Conservation (phyloP, 2,888 invertebrate genomes). For the Andrena chrysosceles region DNA sequence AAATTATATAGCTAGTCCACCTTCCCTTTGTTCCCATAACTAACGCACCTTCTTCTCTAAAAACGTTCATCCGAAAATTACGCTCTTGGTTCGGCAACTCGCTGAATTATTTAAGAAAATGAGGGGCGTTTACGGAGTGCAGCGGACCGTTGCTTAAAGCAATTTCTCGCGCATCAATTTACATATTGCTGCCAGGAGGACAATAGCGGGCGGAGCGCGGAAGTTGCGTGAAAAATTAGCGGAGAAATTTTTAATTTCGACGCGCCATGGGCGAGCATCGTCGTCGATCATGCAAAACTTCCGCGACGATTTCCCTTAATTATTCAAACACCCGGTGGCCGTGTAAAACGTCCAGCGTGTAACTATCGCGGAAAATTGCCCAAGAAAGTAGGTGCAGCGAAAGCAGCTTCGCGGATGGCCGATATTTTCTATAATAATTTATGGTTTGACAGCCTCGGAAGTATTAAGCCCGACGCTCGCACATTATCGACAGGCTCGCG, state of each 20-base stretch:
- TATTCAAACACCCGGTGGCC: slow-evolving; percentile 25
- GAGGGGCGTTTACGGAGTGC: not conserved
- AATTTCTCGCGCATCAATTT: slow-evolving; percentile 29
- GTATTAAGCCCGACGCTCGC: slow-evolving; percentile 42
- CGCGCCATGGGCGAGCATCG: not conserved
- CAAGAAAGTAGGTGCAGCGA: slow-evolving; percentile 19
- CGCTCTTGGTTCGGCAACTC: not conserved
- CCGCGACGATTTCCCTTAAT: slow-evolving; percentile 36
- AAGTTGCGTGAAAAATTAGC: slow-evolving; percentile 26
- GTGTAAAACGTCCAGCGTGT: not conserved
- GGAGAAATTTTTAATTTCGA: slow-evolving; percentile 28
- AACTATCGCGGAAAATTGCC: slow-evolving; percentile 14
- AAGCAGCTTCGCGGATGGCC: not conserved
- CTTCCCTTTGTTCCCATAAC: not conserved
- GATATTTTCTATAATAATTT: slow-evolving; percentile 58
- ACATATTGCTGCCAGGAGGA: slow-evolving; percentile 10
- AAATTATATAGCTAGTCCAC: not conserved
- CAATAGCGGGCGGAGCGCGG: not conserved
- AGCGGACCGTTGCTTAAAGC: not conserved
- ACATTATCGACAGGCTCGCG: slow-evolving; percentile 50
- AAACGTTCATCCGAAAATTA: not conserved
- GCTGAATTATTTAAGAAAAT: slow-evolving; percentile 10
- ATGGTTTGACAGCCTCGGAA: slow-evolving; percentile 24
- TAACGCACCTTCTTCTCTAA: not conserved
- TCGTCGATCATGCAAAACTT: slow-evolving; percentile 22